Evolutionary conservation across 2,888 invertebrate species (phyloP).

Genomic region (Stenodera caucasica): DNA sequence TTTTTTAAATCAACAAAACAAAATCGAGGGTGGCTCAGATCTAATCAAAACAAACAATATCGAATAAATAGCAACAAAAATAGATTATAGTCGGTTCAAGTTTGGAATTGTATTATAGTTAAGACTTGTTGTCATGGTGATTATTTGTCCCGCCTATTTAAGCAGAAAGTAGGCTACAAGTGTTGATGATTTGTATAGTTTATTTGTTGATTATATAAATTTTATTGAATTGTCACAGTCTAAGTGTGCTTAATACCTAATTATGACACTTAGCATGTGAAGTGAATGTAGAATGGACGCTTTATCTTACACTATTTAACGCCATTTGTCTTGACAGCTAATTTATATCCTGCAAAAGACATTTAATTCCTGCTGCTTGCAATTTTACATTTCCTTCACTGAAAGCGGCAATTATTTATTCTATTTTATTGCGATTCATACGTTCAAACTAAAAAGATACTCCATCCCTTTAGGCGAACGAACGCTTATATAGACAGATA

Average conservation of each 20-base stretch:
- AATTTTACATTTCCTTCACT: slow-evolving; percentile 40
- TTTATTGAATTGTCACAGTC: not conserved
- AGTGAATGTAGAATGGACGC: slow-evolving; percentile 35
- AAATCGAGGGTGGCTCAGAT: slow-evolving; percentile 22
- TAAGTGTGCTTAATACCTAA: no score
- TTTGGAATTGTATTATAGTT: not conserved
- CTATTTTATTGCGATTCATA: slow-evolving; percentile 23
- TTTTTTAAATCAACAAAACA: slow-evolving; percentile 32
- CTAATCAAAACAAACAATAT: not conserved
- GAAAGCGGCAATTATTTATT: slow-evolving; percentile 39
- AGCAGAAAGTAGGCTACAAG: no score
- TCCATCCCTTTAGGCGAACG: slow-evolving; percentile 16
- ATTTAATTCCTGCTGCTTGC: slow-evolving; percentile 39
- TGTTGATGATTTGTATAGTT: no score
- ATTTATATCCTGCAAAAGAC: slow-evolving; percentile 42
- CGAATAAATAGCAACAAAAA: not conserved
- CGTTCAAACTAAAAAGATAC: slow-evolving; percentile 24
- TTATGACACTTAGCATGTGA: slow-evolving; percentile 34
- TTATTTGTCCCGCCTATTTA: no score
- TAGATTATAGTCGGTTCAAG: not conserved
- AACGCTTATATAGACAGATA: not conserved
- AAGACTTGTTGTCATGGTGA: no score
- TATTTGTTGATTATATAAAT: no score
- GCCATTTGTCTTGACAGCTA: slow-evolving; percentile 40
- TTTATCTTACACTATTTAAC: slow-evolving; percentile 41